Base-by-base conservation (phyloP, 2,113 vertebrate genomes). In the Motacilla alba region DNA sequence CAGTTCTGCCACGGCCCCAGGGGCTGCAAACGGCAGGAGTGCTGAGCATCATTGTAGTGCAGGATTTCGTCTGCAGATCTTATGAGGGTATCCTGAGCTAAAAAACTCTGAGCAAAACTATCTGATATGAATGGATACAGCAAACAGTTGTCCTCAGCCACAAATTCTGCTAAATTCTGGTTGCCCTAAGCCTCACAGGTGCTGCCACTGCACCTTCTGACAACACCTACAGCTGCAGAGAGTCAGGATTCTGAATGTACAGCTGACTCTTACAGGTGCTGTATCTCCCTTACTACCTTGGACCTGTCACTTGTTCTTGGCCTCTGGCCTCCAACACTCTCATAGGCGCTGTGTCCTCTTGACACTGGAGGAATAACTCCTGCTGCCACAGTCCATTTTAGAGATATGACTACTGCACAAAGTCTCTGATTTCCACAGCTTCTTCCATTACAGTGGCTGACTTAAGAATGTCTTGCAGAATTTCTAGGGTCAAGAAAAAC, bases 311-410 rank as follows among this genome's bases (percentile, higher is more conserved):
- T 16, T 67, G 18, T 41, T 85, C 28, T 83, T 80, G 63, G 28
- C 31, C 49, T 44, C 20, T 75, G 49, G 68, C 28, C 35, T 72
- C 41, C 6, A 15, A 47, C 46, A 22, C 43, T 66, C 24, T 55
- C 41, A 27, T 1, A 0, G 58, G 26, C 37, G 7, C 11, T 35
- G 23, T 0, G 0, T n/a, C 60, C 56, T 70, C 33, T 87, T 84
- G 73, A 33, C 35, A 9, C 46, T 44, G 58, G n/a, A 60, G 41
- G 47, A 91, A 13, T 62, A 85, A 53, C 44, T 75, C 14, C 5
- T 4, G 11, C 21, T 93, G 53, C 62, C 2, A 0, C 37, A 31
- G 58, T 69, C 67, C 31, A 15, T 66, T 78, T 91, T 69, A 85
- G 49, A 82, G 28, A 35, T 64, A 19, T 33, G 69, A n/a, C 74